Percentiles rank a stretch among this genome's conserved stretches.
phyloP scores from a whole-genome alignment of 2,888 invertebrate species.

The Plusia festucae region DNA sequence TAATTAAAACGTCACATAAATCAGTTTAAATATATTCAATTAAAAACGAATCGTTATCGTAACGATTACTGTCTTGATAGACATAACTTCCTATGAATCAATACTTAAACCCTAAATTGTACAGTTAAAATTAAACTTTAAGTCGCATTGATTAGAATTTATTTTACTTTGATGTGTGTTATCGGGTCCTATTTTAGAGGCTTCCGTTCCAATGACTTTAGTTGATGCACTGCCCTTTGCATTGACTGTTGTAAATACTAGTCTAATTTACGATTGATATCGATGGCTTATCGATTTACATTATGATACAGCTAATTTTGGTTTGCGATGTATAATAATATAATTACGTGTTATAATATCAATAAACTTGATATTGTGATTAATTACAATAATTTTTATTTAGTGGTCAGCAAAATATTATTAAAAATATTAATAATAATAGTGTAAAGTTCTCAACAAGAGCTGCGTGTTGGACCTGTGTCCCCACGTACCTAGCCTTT shows the following conservation, averaged over 20 bases:
- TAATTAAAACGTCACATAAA: conserved; percentile 24
- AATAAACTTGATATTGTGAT: too few species aligned
- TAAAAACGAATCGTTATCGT: conserved; percentile 34
- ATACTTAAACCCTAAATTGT: conserved; percentile 1
- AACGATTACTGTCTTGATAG: conserved; percentile 23
- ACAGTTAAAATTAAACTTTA: conserved; percentile 17
- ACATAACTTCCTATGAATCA: conserved; percentile 48
- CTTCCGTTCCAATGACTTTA: conserved; percentile 82
- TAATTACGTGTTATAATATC: neutral
- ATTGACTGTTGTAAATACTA: conserved; percentile 39
- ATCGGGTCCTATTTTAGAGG: conserved; percentile 57
- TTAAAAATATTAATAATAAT: too few species aligned
- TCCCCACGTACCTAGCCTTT: too few species aligned
- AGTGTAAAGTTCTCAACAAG: too few species aligned
- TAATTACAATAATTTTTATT: too few species aligned
- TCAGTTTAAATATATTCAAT: conserved; percentile 32
- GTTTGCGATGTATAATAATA: neutral
- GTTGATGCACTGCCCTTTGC: conserved; percentile 62
- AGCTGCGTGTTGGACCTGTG: too few species aligned
- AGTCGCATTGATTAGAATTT: fast-evolving
- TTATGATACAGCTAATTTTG: conserved; percentile 8
- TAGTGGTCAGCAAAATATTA: too few species aligned
- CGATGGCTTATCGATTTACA: conserved; percentile 20
- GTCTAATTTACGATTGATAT: conserved; percentile 28
- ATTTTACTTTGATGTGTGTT: conserved; percentile 28